phyloP scores from a whole-genome alignment of 2,888 invertebrate species.

The Odontocerum albicorne region DNA sequence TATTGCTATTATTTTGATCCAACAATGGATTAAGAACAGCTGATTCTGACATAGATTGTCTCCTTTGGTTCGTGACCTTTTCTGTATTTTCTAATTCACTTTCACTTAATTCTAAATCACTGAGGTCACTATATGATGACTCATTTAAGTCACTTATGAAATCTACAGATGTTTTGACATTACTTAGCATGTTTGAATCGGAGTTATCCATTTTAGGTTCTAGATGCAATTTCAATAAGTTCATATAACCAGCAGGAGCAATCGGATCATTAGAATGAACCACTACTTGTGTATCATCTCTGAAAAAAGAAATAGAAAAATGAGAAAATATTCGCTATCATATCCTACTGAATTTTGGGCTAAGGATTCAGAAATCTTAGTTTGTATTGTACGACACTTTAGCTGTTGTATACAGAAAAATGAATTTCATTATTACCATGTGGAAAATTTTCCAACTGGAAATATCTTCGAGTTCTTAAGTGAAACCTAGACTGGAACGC shows the following conservation, averaged over 20 bases:
- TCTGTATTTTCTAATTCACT: conserved; percentile 63
- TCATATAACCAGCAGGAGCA: conserved; percentile 93
- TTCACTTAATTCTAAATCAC: conserved; percentile 66
- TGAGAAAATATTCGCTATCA: neutral
- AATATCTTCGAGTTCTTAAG: too few relatives aligned
- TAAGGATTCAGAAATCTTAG: neutral
- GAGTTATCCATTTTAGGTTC: conserved; percentile 61
- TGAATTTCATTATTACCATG: neutral
- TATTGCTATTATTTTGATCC: conserved; percentile 10
- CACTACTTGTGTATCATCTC: conserved; percentile 84
- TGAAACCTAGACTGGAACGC: too few relatives aligned
- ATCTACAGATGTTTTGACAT: conserved; percentile 61
- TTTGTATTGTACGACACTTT: too few relatives aligned
- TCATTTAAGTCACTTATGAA: conserved; percentile 64
- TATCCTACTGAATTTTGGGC: neutral
- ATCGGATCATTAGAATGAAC: conserved; percentile 90
- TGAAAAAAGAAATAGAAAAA: conserved; percentile 46
- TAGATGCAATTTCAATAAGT: conserved; percentile 80
- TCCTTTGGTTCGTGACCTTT: conserved; percentile 53
- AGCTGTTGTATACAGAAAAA: neutral
- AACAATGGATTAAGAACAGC: conserved; percentile 46
- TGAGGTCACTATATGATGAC: conserved; percentile 64
- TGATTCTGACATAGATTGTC: conserved; percentile 37
- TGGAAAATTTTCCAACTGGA: neutral
- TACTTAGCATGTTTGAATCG: conserved; percentile 47